A percentile compares a stretch with the other conserved stretches of the same genome.
These are phyloP conservation scores for Piaya cayana DNA, from an alignment of 2,113 vertebrate species.

Conservation along the genomic window DNA sequence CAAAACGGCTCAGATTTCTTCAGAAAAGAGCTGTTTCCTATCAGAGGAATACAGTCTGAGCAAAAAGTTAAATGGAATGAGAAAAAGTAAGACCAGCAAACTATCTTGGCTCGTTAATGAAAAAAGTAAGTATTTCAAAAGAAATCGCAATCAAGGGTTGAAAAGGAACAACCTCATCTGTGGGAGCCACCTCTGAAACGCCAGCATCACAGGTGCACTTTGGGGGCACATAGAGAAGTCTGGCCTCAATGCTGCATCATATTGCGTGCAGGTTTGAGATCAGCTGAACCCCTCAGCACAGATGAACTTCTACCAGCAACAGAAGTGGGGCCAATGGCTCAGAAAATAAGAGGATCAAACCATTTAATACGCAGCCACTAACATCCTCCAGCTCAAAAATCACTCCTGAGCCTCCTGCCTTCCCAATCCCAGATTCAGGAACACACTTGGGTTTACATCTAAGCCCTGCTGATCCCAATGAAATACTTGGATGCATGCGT, in stretches of 20 bases:
- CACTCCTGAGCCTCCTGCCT: not conserved
- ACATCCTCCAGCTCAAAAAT: not conserved
- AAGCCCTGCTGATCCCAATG: not conserved
- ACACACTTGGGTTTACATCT: not conserved
- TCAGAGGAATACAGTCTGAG: not conserved
- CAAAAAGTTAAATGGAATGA: not conserved
- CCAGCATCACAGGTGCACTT: not conserved
- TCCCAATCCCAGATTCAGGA: not conserved
- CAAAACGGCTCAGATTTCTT: constrained; percentile 37
- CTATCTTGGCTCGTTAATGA: not conserved
- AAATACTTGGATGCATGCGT: not conserved
- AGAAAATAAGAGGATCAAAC: not conserved
- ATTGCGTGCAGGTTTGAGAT: not conserved
- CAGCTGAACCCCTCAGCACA: not conserved
- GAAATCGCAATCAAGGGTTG: not conserved
- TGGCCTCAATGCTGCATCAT: not conserved
- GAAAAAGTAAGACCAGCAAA: not conserved
- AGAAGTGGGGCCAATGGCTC: not conserved
- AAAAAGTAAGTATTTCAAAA: not conserved
- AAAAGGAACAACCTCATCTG: not conserved
- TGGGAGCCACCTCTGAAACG: not conserved
- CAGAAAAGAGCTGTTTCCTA: not conserved
- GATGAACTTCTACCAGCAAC: not conserved
- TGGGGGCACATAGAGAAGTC: not conserved
- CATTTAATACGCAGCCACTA: not conserved